These are phyloP conservation scores for Coracias cyanogaster DNA, from an alignment of 2,797 vertebrate genomes.

Conservation along the genomic window DNA sequence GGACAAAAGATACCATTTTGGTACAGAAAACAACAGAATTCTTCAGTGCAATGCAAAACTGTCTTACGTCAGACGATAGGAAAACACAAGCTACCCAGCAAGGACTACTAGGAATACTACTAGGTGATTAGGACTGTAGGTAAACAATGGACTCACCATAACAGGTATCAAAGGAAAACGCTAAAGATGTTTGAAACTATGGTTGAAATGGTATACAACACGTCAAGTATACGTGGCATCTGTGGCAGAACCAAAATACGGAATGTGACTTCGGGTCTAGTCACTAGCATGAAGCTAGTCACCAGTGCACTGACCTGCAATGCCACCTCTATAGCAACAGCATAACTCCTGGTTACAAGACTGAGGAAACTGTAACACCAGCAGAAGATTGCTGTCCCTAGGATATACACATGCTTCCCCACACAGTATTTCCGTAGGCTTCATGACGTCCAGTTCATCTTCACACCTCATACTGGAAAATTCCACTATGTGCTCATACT, in stretches of 20 bases:
- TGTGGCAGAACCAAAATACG: neutral
- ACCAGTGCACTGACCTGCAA: neutral
- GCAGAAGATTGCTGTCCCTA: accelerated
- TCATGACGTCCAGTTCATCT: neutral
- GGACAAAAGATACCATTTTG: neutral
- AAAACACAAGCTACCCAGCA: neutral
- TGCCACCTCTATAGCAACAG: neutral
- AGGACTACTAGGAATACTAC: neutral
- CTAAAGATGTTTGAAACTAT: neutral
- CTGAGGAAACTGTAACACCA: neutral
- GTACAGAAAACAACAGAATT: neutral
- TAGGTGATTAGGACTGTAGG: neutral
- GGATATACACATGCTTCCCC: neutral
- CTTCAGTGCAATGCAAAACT: neutral
- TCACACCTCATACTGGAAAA: neutral
- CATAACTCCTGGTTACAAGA: neutral
- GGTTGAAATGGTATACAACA: neutral
- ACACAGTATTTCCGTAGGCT: neutral
- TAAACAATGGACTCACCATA: neutral
- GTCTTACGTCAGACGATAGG: neutral
- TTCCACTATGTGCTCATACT: neutral
- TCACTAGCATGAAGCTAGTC: neutral
- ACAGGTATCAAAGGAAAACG: neutral
- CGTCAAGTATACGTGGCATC: neutral
- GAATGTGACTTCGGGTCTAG: neutral